phyloP scores from a whole-genome alignment of 1,140 invertebrate genomes.

The Mercenaria mercenaria region DNA sequence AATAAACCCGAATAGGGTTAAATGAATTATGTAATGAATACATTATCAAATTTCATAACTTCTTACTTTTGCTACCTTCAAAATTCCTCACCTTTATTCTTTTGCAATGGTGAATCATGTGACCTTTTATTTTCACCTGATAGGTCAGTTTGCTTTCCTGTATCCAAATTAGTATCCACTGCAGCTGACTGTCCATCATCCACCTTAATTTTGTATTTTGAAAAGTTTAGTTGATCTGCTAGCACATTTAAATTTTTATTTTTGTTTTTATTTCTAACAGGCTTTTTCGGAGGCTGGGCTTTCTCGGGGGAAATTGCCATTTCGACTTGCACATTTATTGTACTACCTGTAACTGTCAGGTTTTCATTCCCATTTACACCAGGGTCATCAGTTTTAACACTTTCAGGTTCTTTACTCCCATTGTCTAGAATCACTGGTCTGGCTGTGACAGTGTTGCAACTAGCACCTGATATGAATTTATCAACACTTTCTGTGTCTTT shows the following conservation, averaged over 20 bases:
- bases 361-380: background rate
- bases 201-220: constrained; percentile 48
- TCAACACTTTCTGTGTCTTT: constrained; percentile 20
- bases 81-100: too few species aligned
- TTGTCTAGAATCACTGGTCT: constrained; percentile 1
- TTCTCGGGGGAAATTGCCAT: background rate
- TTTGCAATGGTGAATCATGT: background rate
- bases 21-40: too few species aligned
- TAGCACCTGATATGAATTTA: constrained; percentile 12
- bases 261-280: constrained; percentile 50
- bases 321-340: background rate
- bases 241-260: background rate
- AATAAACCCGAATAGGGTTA: too few species aligned
- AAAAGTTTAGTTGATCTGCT: constrained; percentile 28
- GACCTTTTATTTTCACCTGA: background rate
- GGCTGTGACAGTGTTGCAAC: constrained; percentile 7
- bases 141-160: background rate
- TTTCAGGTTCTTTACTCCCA: background rate
- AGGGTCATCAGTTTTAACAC: background rate
- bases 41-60: too few species aligned
- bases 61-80: too few species aligned
- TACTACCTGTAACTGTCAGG: background rate
- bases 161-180: background rate
- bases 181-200: background rate
- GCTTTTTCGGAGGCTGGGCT: constrained; percentile 46